Conservation (phyloP, 2,113 vertebrate species). For the Mesoclemmys tuberculata region DNA sequence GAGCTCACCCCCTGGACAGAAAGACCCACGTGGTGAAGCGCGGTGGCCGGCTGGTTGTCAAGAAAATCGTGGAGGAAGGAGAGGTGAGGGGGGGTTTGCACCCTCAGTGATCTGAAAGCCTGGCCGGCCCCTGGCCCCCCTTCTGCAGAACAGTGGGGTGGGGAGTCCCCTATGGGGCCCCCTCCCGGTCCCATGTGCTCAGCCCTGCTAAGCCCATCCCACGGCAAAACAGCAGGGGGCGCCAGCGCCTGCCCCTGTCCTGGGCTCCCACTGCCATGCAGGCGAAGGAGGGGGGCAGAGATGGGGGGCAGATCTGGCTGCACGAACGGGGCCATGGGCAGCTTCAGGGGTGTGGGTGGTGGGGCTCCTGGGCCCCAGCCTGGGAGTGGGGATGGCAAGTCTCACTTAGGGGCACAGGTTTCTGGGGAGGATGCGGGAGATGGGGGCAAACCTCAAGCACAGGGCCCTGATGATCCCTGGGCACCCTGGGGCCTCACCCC, state of each 20-base stretch:
- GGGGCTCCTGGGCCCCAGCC: neutral
- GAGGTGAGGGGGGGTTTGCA: slow-evolving; percentile 77
- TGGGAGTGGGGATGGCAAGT: neutral
- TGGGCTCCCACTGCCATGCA: neutral
- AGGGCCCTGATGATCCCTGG: neutral
- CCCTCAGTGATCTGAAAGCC: neutral
- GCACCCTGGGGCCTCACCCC: neutral
- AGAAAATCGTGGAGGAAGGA: slow-evolving; percentile 78
- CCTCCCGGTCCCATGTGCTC: neutral
- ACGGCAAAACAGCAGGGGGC: neutral
- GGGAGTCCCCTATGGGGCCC: neutral
- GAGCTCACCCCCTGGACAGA: slow-evolving; percentile 76
- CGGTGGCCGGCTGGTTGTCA: slow-evolving; percentile 77
- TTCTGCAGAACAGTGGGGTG: neutral
- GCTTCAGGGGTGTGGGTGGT: neutral
- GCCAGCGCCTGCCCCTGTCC: neutral
- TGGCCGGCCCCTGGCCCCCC: neutral
- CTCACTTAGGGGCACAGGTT: neutral
- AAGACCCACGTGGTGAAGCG: slow-evolving; percentile 78
- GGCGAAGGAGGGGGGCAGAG: neutral
- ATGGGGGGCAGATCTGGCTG: neutral
- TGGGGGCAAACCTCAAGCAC: neutral
- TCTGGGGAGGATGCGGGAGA: neutral
- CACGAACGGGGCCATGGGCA: neutral
- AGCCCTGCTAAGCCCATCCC: too few species aligned